A percentile compares a stretch with the other conserved stretches of the same genome.
These are phyloP conservation scores for Pitangus sulphuratus DNA, from an alignment of 2,797 vertebrate genomes.

Conservation along the genomic window DNA sequence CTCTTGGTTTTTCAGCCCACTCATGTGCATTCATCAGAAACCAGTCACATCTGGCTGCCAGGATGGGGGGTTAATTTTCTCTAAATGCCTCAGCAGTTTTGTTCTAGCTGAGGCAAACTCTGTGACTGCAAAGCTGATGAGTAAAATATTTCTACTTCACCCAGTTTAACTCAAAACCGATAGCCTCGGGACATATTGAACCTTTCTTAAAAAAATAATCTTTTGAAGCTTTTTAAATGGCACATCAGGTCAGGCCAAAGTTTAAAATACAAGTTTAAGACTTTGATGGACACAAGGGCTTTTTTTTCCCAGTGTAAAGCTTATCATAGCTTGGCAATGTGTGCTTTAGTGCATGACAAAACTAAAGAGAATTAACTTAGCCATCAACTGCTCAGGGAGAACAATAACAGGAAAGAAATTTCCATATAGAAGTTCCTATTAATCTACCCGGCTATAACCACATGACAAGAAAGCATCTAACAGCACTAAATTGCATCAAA, in stretches of 20 bases:
- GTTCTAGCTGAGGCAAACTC: constrained; percentile 99
- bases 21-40: constrained; percentile 99
- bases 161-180: constrained; percentile 99
- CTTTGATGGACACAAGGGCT: constrained; percentile 89
- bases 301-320: constrained; percentile 84
- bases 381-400: constrained; percentile 95
- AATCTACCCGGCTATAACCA: constrained; percentile 82
- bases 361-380: constrained; percentile 99
- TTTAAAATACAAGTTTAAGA: constrained; percentile 95
- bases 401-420: constrained; percentile 93
- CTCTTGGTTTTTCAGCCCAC: constrained; percentile 99
- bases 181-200: constrained; percentile 98
- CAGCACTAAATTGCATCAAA: constrained; percentile 59
- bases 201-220: constrained; percentile 93
- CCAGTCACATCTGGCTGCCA: constrained; percentile 99
- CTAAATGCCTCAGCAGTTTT: constrained; percentile 99
- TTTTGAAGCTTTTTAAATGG: constrained; percentile 92
- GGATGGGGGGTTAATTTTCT: constrained; percentile 99
- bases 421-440: constrained; percentile 91
- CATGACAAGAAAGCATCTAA: constrained; percentile 73
- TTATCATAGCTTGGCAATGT: constrained; percentile 96
- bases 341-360: constrained; percentile 95
- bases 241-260: constrained; percentile 96
- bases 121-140: constrained; percentile 99
- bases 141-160: constrained; percentile 99